These are phyloP conservation scores for Vombatus ursinus DNA, from an alignment of 2,113 vertebrate species.

Conservation along the genomic window DNA sequence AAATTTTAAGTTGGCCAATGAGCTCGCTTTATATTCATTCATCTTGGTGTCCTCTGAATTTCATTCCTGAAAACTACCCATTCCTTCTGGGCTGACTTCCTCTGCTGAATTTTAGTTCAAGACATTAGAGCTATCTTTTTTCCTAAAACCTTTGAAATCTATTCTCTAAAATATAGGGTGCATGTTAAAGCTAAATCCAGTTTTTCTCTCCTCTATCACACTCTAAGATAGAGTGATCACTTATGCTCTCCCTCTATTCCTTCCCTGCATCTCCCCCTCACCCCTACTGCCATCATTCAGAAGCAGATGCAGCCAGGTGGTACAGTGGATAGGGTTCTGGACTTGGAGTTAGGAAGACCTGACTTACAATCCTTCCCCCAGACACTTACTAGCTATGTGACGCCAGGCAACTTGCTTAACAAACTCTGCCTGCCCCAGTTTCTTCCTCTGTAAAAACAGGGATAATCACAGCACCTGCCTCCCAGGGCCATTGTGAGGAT, in stretches of 20 bases:
- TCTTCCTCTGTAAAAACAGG: not conserved
- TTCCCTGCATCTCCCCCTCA: not conserved
- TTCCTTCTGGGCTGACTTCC: not conserved
- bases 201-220: not conserved
- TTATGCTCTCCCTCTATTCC: not conserved
- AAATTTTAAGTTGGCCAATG: not conserved
- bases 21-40: not conserved
- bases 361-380: not conserved
- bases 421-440: not conserved
- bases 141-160: not conserved
- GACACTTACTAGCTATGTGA: not conserved
- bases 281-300: not conserved
- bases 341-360: not conserved
- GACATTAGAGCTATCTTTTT: not conserved
- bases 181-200: not conserved
- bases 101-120: not conserved
- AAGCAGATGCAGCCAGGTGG: not conserved
- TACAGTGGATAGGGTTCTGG: not conserved
- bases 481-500: not conserved
- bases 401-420: not conserved
- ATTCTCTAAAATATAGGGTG: not conserved
- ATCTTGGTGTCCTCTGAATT: not conserved
- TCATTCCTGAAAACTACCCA: not conserved
- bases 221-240: not conserved
- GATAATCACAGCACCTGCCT: not conserved